phyloP scores from a whole-genome alignment of 2,113 vertebrate species.

The Suncus etruscus region DNA sequence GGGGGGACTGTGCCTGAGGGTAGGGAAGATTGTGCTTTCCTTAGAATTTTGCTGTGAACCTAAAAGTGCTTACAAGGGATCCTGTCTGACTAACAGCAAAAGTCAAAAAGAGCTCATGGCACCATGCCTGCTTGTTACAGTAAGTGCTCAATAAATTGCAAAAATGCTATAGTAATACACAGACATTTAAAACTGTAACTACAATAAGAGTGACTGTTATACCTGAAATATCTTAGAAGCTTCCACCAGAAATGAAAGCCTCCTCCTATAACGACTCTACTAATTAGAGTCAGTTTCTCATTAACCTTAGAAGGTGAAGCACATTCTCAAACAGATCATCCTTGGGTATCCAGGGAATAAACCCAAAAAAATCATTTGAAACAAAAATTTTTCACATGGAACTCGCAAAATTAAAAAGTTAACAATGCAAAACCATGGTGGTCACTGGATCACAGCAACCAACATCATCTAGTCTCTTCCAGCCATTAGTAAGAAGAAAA shows the following conservation, averaged over 20 bases:
- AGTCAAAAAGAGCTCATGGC: background rate
- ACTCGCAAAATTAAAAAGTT: background rate
- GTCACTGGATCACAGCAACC: background rate
- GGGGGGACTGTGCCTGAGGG: background rate
- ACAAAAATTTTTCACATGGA: background rate
- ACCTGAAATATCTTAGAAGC: slow-evolving; percentile 18
- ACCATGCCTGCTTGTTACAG: background rate
- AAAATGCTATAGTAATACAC: background rate
- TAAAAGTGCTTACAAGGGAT: slow-evolving; percentile 12
- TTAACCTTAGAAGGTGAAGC: slow-evolving; percentile 39
- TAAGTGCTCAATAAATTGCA: slow-evolving; percentile 60
- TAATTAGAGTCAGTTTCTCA: slow-evolving; percentile 36
- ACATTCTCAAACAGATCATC: background rate
- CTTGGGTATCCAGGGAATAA: slow-evolving; percentile 17
- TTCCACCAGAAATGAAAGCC: slow-evolving; percentile 48
- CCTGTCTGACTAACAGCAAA: background rate
- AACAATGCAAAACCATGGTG: slow-evolving; percentile 48
- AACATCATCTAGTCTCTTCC: background rate
- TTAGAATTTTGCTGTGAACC: background rate
- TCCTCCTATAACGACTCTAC: background rate
- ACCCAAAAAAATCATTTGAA: slow-evolving; percentile 14
- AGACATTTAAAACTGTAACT: background rate
- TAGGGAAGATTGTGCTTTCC: background rate
- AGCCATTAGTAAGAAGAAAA: slow-evolving; percentile 18
- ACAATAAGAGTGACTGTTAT: background rate